Evolutionary conservation across 2,888 invertebrate species (phyloP).

Genomic region (Mellilla xanthometata): DNA sequence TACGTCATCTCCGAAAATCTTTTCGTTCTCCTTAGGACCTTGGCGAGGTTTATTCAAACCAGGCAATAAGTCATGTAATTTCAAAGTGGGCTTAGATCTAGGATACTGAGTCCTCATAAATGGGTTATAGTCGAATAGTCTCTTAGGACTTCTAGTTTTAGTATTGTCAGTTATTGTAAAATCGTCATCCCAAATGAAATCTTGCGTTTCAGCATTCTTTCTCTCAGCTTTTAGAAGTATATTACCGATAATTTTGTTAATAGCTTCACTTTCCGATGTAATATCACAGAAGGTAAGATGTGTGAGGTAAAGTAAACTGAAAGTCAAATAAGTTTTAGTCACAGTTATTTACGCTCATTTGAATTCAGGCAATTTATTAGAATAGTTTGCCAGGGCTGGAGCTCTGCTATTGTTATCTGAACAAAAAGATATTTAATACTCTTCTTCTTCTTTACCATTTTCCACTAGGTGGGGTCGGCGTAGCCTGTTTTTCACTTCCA

Average conservation of each 20-base stretch:
- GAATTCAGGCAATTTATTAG: no score
- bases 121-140: background rate
- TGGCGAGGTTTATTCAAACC: background rate
- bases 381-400: no score
- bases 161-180: background rate
- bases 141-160: no score
- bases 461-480: no score
- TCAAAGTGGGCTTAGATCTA: background rate
- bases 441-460: no score
- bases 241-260: conserved; percentile 37
- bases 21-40: no score
- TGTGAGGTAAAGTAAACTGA: conserved; percentile 70
- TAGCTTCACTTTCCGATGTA: conserved; percentile 62
- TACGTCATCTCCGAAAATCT: no score
- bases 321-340: no score
- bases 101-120: background rate
- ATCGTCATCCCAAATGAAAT: conserved; percentile 7
- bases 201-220: conserved; percentile 29
- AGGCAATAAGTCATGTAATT: conserved; percentile 5
- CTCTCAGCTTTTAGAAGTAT: conserved; percentile 30
- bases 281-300: conserved; percentile 56
- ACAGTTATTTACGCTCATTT: no score
- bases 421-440: no score
- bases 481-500: no score
- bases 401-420: no score